These are phyloP conservation scores for Glossosoma conforme DNA, from an alignment of 1,140 invertebrate species.

Conservation along the genomic window DNA sequence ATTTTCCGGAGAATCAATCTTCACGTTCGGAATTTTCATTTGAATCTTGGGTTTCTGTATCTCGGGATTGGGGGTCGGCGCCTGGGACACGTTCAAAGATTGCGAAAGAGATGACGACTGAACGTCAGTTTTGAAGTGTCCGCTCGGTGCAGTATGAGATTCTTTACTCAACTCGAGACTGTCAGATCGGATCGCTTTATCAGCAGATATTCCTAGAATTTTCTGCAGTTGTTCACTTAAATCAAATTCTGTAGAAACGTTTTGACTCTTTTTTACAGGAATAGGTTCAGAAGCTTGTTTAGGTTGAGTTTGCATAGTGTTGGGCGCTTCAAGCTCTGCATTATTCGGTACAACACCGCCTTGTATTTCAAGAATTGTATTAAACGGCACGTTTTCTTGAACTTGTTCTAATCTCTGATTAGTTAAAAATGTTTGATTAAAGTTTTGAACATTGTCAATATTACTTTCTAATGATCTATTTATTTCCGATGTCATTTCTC, in stretches of 20 bases:
- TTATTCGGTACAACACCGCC: constrained; percentile 6
- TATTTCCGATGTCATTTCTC: constrained; percentile 23
- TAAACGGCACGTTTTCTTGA: neutral
- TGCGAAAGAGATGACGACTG: constrained; percentile 6
- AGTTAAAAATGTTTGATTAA: too few species aligned
- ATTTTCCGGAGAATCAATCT: constrained; percentile 47
- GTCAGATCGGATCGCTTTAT: constrained; percentile 38
- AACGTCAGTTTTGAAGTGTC: constrained; percentile 10
- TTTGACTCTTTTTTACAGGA: constrained; percentile 46
- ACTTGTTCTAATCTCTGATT: neutral
- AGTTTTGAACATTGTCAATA: too few species aligned
- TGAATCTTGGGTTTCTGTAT: constrained; percentile 22
- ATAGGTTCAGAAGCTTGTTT: constrained; percentile 22
- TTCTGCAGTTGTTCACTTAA: constrained; percentile 49
- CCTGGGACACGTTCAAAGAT: constrained; percentile 5
- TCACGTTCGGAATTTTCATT: constrained; percentile 44
- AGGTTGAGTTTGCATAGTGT: neutral
- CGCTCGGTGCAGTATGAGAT: constrained; percentile 14
- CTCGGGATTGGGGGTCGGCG: neutral
- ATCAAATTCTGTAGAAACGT: constrained; percentile 48
- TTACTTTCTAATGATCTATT: too few species aligned
- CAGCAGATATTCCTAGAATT: constrained; percentile 46
- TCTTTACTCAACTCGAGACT: constrained; percentile 22
- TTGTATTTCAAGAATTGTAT: constrained; percentile 1
- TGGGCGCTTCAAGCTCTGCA: constrained; percentile 15